These are phyloP conservation scores for Brachyptera putata DNA, from an alignment of 2,888 invertebrate species.

Conservation along the genomic window DNA sequence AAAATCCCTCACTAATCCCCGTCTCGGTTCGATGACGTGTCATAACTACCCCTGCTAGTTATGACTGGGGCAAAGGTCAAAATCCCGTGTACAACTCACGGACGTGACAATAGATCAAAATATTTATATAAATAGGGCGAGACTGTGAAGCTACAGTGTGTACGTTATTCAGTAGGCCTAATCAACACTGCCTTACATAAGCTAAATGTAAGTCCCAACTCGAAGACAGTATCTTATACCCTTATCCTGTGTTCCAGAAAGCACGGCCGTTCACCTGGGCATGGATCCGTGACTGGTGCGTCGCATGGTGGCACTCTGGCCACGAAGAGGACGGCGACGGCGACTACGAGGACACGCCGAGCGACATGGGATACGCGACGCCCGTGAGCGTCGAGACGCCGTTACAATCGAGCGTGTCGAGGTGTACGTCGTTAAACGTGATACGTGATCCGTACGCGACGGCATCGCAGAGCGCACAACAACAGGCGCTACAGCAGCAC, in stretches of 20 bases:
- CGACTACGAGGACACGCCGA: slow-evolving; percentile 60
- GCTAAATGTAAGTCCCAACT: no score
- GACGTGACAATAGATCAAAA: no score
- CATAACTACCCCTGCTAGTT: no score
- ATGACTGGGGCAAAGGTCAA: no score
- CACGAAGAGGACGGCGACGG: slow-evolving; percentile 74
- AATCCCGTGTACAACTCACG: no score
- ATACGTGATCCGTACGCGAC: slow-evolving; percentile 54
- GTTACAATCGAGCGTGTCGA: slow-evolving; percentile 78
- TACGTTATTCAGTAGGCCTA: no score
- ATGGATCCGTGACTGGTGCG: slow-evolving; percentile 69
- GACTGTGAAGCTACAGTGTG: no score
- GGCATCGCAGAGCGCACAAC: neutral
- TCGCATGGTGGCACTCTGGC: slow-evolving; percentile 89
- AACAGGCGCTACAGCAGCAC: slow-evolving; percentile 39
- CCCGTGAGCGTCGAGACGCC: slow-evolving; percentile 80
- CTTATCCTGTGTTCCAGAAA: slow-evolving; percentile 38
- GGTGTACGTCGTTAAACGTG: slow-evolving; percentile 78
- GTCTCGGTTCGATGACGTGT: no score
- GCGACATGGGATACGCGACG: slow-evolving; percentile 52
- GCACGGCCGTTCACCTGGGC: slow-evolving; percentile 52
- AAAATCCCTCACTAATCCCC: no score
- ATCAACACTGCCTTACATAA: no score
- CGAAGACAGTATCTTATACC: no score
- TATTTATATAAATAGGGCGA: no score